These are phyloP conservation scores for Epinotia nisella DNA, from an alignment of 2,888 invertebrate genomes.

Conservation along the genomic window DNA sequence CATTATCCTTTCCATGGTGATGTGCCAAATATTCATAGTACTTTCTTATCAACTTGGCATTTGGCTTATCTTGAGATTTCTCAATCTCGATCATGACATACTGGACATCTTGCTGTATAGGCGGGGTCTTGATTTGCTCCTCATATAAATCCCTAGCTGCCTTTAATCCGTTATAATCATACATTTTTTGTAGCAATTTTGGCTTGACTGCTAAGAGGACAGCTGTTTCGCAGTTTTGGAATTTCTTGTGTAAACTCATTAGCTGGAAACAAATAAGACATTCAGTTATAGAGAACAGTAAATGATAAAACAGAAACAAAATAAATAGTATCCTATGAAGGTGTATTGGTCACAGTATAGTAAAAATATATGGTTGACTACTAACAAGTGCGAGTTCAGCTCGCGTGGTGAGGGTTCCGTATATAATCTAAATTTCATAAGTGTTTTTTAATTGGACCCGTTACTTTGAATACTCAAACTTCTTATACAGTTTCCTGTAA, in stretches of 20 bases:
- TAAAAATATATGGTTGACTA: no score
- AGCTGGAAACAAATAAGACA: conserved; percentile 63
- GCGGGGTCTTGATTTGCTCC: conserved; percentile 83
- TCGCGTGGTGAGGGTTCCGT: no score
- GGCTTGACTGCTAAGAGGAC: conserved; percentile 84
- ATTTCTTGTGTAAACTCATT: conserved; percentile 67
- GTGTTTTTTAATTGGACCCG: no score
- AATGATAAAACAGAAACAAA: no score
- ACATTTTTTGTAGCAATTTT: conserved; percentile 85
- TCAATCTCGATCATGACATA: conserved; percentile 86
- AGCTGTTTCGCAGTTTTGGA: conserved; percentile 77
- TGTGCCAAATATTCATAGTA: conserved; percentile 86
- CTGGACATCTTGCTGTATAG: conserved; percentile 86
- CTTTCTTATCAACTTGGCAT: conserved; percentile 81
- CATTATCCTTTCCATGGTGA: conserved; percentile 87
- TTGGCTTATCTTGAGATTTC: conserved; percentile 70
- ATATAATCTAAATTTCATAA: no score
- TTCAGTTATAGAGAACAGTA: background rate
- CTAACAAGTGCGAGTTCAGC: no score
- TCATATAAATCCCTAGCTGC: conserved; percentile 86
- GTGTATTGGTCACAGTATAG: no score
- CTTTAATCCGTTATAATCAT: conserved; percentile 77
- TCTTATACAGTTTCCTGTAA: no score
- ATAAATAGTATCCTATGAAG: no score
- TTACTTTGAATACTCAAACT: no score